phyloP scores from a whole-genome alignment of 2,888 invertebrate genomes.

The Tromatobia lineatoria region DNA sequence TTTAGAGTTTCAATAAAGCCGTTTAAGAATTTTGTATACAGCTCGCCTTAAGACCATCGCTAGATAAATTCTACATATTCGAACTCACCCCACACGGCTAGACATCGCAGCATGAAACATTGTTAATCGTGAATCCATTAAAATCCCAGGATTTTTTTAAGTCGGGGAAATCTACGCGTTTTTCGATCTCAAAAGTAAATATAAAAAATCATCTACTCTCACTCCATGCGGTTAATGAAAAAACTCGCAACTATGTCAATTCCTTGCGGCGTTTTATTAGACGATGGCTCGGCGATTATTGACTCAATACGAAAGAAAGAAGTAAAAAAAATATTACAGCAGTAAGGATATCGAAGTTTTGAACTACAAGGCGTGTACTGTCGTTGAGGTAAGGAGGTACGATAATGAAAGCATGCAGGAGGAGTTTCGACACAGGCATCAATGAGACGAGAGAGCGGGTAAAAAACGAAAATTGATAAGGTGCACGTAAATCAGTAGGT shows the following conservation, averaged over 20 bases:
- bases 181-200: conserved; percentile 41
- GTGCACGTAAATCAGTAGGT: conserved; percentile 83
- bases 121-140: conserved; percentile 83
- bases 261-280: conserved; percentile 50
- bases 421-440: conserved; percentile 57
- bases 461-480: conserved; percentile 75
- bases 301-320: conserved; percentile 15
- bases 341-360: conserved; percentile 17
- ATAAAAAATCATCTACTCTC: conserved; percentile 67
- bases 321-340: conserved; percentile 11
- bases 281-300: conserved; percentile 34
- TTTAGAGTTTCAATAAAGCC: not conserved
- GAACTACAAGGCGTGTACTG: conserved; percentile 21
- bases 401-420: conserved; percentile 60
- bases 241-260: conserved; percentile 46
- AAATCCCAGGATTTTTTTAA: conserved; percentile 71
- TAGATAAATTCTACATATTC: conserved; percentile 40
- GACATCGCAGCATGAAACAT: conserved; percentile 86
- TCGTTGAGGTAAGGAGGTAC: not conserved
- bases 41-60: not conserved
- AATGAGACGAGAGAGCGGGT: conserved; percentile 68
- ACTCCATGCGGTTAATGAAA: conserved; percentile 76
- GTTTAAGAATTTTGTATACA: not conserved
- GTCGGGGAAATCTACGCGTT: conserved; percentile 60
- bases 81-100: conserved; percentile 87